Conservation (phyloP, 2,797 vertebrate genomes). For the Mormyrus proboscirostris region DNA sequence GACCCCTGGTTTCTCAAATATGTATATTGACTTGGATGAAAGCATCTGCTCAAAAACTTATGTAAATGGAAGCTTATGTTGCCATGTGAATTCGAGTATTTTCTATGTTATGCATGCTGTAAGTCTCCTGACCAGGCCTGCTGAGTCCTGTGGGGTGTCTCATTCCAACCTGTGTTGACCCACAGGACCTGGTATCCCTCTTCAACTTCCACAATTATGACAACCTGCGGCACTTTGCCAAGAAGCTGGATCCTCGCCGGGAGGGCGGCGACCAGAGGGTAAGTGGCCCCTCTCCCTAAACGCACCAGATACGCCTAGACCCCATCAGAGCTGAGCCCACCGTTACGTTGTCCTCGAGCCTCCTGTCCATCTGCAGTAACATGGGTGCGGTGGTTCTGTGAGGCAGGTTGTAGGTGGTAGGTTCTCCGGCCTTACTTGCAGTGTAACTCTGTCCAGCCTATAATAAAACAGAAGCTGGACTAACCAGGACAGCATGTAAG, state of each 20-base stretch:
- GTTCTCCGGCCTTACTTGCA: background rate
- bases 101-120: background rate
- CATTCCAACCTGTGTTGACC: constrained; percentile 17
- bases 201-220: constrained; percentile 99
- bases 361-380: background rate
- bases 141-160: background rate
- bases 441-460: background rate
- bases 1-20: background rate
- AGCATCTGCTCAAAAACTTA: background rate
- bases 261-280: constrained; percentile 96
- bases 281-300: constrained; percentile 48
- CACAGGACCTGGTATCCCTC: constrained; percentile 86
- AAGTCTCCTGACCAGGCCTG: background rate
- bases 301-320: background rate
- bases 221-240: constrained; percentile 93
- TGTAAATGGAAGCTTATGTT: background rate
- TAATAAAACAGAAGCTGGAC: background rate
- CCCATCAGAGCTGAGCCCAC: background rate
- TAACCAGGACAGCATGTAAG: background rate
- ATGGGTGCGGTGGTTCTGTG: background rate
- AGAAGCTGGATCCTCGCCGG: constrained; percentile 93
- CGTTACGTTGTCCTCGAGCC: background rate
- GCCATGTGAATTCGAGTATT: background rate
- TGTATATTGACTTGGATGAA: background rate
- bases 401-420: background rate